Evolutionary conservation across 2,113 vertebrate genomes (phyloP).

Genomic region (Chascanopsetta lugubris): DNA sequence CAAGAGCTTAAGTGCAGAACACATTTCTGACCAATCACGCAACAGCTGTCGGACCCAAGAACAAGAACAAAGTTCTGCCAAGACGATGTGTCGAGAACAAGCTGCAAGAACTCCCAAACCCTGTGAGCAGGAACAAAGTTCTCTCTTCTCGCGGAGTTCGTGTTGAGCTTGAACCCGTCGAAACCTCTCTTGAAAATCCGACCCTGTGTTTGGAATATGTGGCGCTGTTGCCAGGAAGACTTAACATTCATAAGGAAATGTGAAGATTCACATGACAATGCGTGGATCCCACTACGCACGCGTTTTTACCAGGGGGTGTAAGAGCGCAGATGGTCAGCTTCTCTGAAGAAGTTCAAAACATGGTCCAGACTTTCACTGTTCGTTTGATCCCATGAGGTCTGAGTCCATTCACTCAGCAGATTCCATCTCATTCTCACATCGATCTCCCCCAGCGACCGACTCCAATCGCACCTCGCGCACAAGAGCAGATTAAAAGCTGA

Average conservation of each 20-base stretch:
- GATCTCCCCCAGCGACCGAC: constrained; percentile 65
- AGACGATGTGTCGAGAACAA: too few relatives aligned
- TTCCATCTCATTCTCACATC: constrained; percentile 74
- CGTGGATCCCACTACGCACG: constrained; percentile 61
- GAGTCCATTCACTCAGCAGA: constrained; percentile 75
- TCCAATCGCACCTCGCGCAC: constrained; percentile 67
- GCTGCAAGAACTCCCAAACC: too few relatives aligned
- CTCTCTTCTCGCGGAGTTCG: too few relatives aligned
- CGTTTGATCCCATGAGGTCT: constrained; percentile 65
- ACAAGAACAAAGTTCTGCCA: too few relatives aligned
- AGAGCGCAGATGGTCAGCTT: constrained; percentile 55
- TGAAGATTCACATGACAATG: constrained; percentile 67
- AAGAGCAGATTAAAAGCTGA: constrained; percentile 70
- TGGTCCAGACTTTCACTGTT: constrained; percentile 72
- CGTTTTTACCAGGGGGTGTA: constrained; percentile 53
- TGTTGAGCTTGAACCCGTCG: constrained; percentile 21
- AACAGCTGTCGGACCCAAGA: too few relatives aligned
- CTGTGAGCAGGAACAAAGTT: too few relatives aligned
- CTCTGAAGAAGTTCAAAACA: constrained; percentile 70
- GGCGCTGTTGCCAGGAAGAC: constrained; percentile 24
- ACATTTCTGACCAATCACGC: too few relatives aligned
- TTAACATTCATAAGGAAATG: constrained; percentile 44
- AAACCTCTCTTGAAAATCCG: constrained; percentile 40
- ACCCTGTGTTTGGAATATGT: constrained; percentile 48
- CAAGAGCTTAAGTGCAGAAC: too few relatives aligned